phyloP scores from a whole-genome alignment of 2,113 vertebrate genomes.

The Nothocercus julius region DNA sequence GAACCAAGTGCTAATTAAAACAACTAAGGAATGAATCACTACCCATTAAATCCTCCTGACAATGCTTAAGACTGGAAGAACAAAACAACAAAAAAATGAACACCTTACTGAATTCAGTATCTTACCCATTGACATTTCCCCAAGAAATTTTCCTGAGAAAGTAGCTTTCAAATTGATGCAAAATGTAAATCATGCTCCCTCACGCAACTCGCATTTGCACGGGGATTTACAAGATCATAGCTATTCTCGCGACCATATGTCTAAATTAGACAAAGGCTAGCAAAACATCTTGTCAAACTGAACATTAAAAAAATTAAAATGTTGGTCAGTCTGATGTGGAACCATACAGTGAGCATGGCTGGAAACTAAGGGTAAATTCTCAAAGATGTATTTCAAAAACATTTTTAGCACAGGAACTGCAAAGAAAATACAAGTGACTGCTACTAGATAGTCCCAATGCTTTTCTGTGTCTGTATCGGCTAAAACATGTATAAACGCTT shows the following conservation, averaged over 20 bases:
- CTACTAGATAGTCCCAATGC: neutral
- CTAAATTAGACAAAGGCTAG: neutral
- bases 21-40: neutral
- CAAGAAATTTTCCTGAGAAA: neutral
- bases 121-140: neutral
- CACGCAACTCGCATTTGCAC: neutral
- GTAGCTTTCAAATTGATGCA: neutral
- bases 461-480: neutral
- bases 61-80: neutral
- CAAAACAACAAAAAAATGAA: neutral
- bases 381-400: neutral
- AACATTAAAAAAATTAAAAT: neutral
- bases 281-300: neutral
- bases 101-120: neutral
- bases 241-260: neutral
- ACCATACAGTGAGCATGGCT: fast-evolving
- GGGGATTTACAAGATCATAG: neutral
- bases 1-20: constrained; percentile 16
- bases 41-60: neutral
- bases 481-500: neutral
- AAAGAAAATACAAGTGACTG: neutral
- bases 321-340: fast-evolving
- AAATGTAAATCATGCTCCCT: neutral
- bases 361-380: neutral
- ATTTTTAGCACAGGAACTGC: neutral